Conservation (phyloP, 1,140 invertebrate species). For the Schlechtendalia chinensis region DNA sequence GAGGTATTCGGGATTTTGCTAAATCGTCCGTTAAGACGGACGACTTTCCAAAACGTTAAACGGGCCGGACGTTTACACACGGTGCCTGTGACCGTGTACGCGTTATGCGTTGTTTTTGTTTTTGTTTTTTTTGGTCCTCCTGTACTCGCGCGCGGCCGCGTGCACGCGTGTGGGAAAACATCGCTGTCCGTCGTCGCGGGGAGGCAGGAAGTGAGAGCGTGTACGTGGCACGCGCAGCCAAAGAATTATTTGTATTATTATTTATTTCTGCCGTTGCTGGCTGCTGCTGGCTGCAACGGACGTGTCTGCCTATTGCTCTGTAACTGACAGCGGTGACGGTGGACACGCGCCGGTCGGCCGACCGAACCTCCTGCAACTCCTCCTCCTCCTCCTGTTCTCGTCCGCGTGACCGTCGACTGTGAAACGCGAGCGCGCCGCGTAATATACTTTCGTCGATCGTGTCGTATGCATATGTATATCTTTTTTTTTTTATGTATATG, state of each 20-base stretch:
- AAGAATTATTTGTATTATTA: conserved; percentile 42
- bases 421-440: not conserved
- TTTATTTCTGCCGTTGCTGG: conserved; percentile 22
- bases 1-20: no score
- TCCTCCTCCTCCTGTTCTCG: not conserved
- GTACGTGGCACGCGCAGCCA: conserved; percentile 27
- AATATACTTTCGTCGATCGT: not conserved
- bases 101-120: no score
- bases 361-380: not conserved
- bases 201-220: conserved; percentile 17
- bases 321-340: conserved; percentile 31
- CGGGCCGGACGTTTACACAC: no score
- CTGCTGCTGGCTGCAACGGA: conserved; percentile 8
- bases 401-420: not conserved
- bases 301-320: conserved; percentile 21
- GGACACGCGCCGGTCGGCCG: conserved; percentile 41
- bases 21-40: no score
- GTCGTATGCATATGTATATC: not conserved
- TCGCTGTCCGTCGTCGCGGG: not conserved
- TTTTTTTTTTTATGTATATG: no score
- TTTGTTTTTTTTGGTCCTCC: no score
- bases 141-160: not conserved
- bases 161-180: conserved; percentile 31
- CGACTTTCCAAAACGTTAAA: no score
- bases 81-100: no score